phyloP scores from a whole-genome alignment of 2,797 vertebrate species.

The Crenuchus spilurus region DNA sequence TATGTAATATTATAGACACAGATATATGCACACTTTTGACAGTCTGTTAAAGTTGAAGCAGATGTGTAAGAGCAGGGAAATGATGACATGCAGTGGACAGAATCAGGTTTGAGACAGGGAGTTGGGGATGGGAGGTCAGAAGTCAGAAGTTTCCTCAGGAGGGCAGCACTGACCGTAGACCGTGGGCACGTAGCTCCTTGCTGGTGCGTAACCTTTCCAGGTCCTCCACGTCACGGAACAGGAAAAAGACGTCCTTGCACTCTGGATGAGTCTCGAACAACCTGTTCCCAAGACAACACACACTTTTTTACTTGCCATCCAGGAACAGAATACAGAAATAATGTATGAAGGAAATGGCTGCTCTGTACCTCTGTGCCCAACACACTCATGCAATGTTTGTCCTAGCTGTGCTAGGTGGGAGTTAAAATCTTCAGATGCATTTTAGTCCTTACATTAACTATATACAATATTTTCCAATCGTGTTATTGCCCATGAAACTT shows the following conservation, averaged over 20 bases:
- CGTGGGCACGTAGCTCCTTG: conserved; percentile 79
- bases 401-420: neutral
- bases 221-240: conserved; percentile 82
- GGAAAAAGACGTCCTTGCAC: conserved; percentile 85
- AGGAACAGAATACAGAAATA: neutral
- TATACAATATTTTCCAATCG: neutral
- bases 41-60: too few relatives aligned
- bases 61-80: neutral
- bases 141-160: neutral
- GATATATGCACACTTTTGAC: too few relatives aligned
- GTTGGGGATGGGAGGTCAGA: neutral
- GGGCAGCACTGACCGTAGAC: conserved; percentile 72
- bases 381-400: neutral
- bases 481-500: neutral
- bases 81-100: too few relatives aligned
- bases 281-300: conserved; percentile 72
- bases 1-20: too few relatives aligned
- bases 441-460: neutral
- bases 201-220: conserved; percentile 77
- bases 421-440: neutral
- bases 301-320: neutral
- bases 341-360: neutral
- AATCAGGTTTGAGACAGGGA: too few relatives aligned
- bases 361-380: neutral
- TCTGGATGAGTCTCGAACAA: conserved; percentile 85